Conservation (phyloP, 1,140 invertebrate species). For the Phymastichus coffea region DNA sequence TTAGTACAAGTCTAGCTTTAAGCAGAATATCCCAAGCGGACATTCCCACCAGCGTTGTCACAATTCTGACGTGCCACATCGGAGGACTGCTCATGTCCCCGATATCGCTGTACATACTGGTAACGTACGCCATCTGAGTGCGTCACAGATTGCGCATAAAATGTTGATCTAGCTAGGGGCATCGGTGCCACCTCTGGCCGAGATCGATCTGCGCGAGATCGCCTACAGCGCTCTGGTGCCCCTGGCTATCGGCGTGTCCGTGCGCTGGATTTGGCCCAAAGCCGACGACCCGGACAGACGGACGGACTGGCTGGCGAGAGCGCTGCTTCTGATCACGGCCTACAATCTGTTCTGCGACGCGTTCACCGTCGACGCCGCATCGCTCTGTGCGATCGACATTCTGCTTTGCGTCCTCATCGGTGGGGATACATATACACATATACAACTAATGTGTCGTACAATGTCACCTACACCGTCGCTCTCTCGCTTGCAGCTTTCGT, state of each 20-base stretch:
- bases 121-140: constrained; percentile 23
- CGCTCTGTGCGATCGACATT: constrained; percentile 47
- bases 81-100: constrained; percentile 50
- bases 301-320: constrained; percentile 45
- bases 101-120: constrained; percentile 49
- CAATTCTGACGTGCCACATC: constrained; percentile 48
- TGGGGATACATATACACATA: constrained; percentile 26
- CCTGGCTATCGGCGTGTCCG: constrained; percentile 41
- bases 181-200: constrained; percentile 44
- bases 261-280: constrained; percentile 31
- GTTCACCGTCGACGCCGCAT: constrained; percentile 45
- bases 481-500: constrained; percentile 42
- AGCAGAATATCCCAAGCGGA: constrained; percentile 48
- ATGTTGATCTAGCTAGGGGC: constrained; percentile 39
- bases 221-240: constrained; percentile 49
- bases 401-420: constrained; percentile 49
- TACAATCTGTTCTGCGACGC: constrained; percentile 54
- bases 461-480: too few species aligned
- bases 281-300: constrained; percentile 7
- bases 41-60: constrained; percentile 49
- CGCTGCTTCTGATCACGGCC: constrained; percentile 44
- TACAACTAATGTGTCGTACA: neutral
- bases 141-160: neutral
- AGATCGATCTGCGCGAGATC: constrained; percentile 48
- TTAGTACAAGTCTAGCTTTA: constrained; percentile 48